Evolutionary conservation across 2,113 vertebrate genomes (phyloP).

Genomic region (Apodemus speciosus): DNA sequence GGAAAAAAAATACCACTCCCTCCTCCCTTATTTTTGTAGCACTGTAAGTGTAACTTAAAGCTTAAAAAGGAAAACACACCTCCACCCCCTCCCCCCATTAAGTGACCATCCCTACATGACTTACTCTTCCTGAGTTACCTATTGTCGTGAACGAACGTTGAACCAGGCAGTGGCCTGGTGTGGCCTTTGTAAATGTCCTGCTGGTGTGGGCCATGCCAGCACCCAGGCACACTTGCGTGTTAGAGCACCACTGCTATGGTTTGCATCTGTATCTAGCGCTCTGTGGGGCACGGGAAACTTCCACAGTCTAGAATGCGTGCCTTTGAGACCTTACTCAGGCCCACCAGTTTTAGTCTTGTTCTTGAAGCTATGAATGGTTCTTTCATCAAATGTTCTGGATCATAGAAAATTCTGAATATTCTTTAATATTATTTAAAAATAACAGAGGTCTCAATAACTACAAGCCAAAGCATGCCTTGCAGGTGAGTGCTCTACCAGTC

Average conservation of each 20-base stretch:
- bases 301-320: neutral
- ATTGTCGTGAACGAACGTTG: neutral
- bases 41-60: neutral
- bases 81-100: neutral
- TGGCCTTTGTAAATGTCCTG: neutral
- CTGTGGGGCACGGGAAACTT: neutral
- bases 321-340: neutral
- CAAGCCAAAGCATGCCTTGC: neutral
- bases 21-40: neutral
- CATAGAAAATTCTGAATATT: neutral
- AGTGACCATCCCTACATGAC: neutral
- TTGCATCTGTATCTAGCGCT: neutral
- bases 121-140: neutral
- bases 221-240: accelerated
- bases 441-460: neutral
- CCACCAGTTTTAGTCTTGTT: neutral
- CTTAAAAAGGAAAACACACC: neutral
- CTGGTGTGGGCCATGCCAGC: neutral
- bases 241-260: neutral
- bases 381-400: neutral
- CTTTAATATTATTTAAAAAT: constrained; percentile 6
- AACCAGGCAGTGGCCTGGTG: neutral
- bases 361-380: neutral
- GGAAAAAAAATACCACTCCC: neutral
- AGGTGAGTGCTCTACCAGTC: neutral